Evolutionary conservation across 2,888 invertebrate species (phyloP).

Genomic region (Cremastinae sp.): DNA sequence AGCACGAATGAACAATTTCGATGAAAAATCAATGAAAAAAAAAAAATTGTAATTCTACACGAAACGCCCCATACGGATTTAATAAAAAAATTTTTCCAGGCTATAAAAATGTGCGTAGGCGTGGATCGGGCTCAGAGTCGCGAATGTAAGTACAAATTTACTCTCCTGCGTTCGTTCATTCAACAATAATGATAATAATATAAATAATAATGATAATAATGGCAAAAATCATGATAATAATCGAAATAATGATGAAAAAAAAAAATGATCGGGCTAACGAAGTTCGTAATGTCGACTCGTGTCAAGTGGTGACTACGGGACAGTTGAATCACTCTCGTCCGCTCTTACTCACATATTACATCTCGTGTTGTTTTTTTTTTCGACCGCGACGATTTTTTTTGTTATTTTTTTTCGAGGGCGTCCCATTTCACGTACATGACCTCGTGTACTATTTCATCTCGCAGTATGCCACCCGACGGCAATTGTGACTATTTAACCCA

Average conservation of each 20-base stretch:
- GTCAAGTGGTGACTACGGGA: conserved; percentile 35
- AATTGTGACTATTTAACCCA: conserved; percentile 1
- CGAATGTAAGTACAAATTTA: too few relatives aligned
- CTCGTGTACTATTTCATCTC: conserved; percentile 44
- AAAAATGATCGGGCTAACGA: conserved; percentile 42
- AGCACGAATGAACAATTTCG: too few relatives aligned
- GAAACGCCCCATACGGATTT: background rate
- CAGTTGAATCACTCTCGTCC: too few relatives aligned
- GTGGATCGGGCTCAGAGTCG: too few relatives aligned
- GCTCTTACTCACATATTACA: too few relatives aligned
- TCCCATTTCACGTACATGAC: conserved; percentile 40
- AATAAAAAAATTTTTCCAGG: too few relatives aligned
- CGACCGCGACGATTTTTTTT: conserved; percentile 19
- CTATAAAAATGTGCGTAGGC: too few relatives aligned
- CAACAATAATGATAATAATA: too few relatives aligned
- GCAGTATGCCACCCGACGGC: background rate
- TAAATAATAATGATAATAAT: too few relatives aligned
- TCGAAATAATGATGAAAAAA: conserved; percentile 38
- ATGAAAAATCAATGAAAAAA: background rate
- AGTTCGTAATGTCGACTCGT: conserved; percentile 56
- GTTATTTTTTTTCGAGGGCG: conserved; percentile 18
- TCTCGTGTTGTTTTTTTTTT: background rate
- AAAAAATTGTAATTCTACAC: background rate
- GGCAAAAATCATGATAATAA: too few relatives aligned
- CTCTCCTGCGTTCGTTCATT: too few relatives aligned